phyloP scores from a whole-genome alignment of 2,113 vertebrate genomes.

The Laterallus jamaicensis region DNA sequence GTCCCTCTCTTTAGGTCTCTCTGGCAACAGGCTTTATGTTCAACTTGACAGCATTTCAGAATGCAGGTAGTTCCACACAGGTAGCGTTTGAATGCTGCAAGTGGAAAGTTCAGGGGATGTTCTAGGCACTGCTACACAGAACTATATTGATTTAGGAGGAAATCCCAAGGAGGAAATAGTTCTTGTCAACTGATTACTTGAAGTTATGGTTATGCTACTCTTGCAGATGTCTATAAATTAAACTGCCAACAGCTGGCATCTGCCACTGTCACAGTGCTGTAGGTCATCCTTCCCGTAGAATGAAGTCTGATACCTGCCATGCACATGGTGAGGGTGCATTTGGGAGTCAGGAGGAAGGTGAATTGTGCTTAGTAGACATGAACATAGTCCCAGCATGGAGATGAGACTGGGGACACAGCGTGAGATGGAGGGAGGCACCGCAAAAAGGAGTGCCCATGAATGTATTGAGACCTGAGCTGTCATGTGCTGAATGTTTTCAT shows the following conservation, averaged over 20 bases:
- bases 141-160: constrained; percentile 49
- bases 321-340: background rate
- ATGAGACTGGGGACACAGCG: background rate
- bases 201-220: constrained; percentile 45
- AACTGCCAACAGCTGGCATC: constrained; percentile 25
- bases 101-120: constrained; percentile 32
- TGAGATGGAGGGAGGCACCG: background rate
- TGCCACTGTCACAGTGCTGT: constrained; percentile 18
- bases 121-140: constrained; percentile 5
- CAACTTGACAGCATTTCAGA: background rate
- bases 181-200: constrained; percentile 52
- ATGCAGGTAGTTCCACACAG: background rate
- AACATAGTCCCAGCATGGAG: rapidly evolving
- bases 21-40: background rate
- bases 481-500: background rate
- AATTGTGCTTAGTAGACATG: background rate
- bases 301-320: background rate
- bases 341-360: background rate
- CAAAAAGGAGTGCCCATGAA: background rate
- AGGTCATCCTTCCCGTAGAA: background rate
- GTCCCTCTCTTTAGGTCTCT: background rate
- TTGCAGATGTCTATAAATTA: constrained; percentile 20
- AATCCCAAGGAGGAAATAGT: constrained; percentile 57
- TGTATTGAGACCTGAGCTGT: background rate
- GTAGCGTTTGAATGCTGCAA: background rate